These are phyloP conservation scores for Desmophyllum pertusum DNA, from an alignment of 92 coral and sea anemone genomes.

Conservation along the genomic window DNA sequence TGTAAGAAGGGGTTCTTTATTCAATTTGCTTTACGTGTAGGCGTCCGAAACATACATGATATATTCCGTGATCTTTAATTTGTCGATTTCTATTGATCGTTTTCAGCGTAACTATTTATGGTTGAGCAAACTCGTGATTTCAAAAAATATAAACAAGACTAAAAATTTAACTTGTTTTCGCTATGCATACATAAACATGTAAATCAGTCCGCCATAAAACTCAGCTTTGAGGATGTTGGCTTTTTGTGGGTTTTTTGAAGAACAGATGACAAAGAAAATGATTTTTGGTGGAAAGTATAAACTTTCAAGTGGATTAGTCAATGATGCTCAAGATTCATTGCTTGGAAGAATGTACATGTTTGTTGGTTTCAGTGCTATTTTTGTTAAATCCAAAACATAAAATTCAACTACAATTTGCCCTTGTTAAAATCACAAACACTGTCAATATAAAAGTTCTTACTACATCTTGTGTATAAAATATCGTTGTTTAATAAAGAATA, in stretches of 20 bases:
- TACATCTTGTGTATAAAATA: neutral
- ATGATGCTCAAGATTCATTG: neutral
- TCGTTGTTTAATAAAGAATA: neutral
- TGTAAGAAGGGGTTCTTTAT: slow-evolving; percentile 19
- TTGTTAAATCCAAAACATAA: neutral
- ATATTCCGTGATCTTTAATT: neutral
- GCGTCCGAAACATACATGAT: slow-evolving; percentile 1
- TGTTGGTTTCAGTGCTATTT: neutral
- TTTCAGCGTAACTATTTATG: neutral
- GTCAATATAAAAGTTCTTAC: neutral
- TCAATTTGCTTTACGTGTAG: slow-evolving; percentile 11
- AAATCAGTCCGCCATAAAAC: neutral
- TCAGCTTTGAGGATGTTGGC: neutral
- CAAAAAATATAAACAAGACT: neutral
- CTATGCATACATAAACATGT: neutral
- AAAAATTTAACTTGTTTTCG: no score
- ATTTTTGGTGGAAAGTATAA: slow-evolving; percentile 6
- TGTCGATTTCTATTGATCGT: slow-evolving; percentile 9
- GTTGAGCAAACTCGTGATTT: neutral
- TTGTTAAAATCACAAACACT: neutral
- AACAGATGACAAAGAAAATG: neutral
- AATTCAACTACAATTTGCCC: neutral
- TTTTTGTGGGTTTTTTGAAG: slow-evolving; percentile 14
- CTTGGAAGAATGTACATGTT: neutral
- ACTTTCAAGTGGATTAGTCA: neutral